Evolutionary conservation across 2,888 invertebrate species (phyloP), one percentile per base, ranked within the genome.

Genomic region (Napeogenes inachia): DNA sequence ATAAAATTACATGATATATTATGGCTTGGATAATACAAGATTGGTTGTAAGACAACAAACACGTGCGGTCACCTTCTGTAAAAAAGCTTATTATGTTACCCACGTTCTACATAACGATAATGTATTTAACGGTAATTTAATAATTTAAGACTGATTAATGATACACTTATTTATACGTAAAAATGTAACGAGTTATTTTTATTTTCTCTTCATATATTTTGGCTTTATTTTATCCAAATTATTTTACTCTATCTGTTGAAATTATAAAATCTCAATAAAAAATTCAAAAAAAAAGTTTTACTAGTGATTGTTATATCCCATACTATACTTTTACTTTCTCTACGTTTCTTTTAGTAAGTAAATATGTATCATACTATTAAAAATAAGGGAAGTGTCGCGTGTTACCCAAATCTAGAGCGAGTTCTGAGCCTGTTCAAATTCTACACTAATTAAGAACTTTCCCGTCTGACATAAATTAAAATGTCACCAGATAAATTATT

Each of bases 381-480:
- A 50, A 4, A 50, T 10, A 4, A 50, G 21, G 21, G 13, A 13
- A 21, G 6, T 21, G 30, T 30, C 8, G 21, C 21, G 12, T n/a
- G 30, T 10, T 30, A 30, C 12, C 21, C 50, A 50, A n/a, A 30
- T 8, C 30, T 21, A 21, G 21, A 30, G 6, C 30, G 30, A 38
- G 47, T 46, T 57, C 67, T 32, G 47, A 62, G 55, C 58, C 60
- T 54, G 56, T 47, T 59, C 64, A 65, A 65, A 63, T 59, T 57
- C 69, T 73, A 72, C 70, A 79, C 80, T 84, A 85, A 87, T 85
- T 87, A 85, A 82, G 80, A 82, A 81, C 79, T 81, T 80, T 70
- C 73, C 76, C 78, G 80, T 74, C 75, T 73, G 74, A 70, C 67
- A 73, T 75, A 80, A 80, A 80, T 79, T 77, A 77, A 77, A 80